These are phyloP conservation scores for Leptoclinus maculatus DNA, from an alignment of 2,797 vertebrate genomes.

Conservation along the genomic window DNA sequence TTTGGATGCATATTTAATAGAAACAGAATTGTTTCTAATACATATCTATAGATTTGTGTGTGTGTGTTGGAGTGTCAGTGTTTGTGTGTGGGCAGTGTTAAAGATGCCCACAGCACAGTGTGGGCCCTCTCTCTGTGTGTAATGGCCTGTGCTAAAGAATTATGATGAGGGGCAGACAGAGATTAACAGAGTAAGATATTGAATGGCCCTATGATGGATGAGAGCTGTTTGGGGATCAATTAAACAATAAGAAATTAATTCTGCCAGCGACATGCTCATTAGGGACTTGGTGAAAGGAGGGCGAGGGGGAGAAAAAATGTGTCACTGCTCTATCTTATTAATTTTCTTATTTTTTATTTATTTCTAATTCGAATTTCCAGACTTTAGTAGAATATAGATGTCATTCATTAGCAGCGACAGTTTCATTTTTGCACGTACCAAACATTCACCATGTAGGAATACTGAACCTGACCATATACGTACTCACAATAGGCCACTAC, in stretches of 20 bases:
- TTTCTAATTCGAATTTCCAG: background rate
- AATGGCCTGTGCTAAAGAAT: conserved; percentile 74
- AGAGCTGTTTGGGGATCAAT: conserved; percentile 82
- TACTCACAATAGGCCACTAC: background rate
- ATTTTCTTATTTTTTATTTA: conserved; percentile 15
- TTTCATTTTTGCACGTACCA: conserved; percentile 10
- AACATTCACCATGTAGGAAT: conserved; percentile 3
- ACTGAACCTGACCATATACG: background rate
- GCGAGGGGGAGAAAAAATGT: conserved; percentile 54
- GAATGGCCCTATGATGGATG: conserved; percentile 83
- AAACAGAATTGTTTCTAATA: conserved; percentile 35
- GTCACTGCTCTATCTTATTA: conserved; percentile 47
- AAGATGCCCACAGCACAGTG: conserved; percentile 42
- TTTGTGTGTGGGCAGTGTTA: conserved; percentile 45
- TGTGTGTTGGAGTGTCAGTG: conserved; percentile 28
- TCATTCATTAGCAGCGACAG: background rate
- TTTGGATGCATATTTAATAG: conserved; percentile 71
- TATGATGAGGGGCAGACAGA: conserved; percentile 75
- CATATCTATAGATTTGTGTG: background rate
- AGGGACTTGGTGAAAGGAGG: conserved; percentile 70
- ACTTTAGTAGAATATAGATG: background rate
- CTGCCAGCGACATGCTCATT: conserved; percentile 84
- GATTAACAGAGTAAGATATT: conserved; percentile 80
- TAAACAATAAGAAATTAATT: conserved; percentile 85
- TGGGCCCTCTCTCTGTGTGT: conserved; percentile 51